Evolutionary conservation across 2,113 vertebrate species (phyloP), one percentile per base, ranked within the genome.

Genomic region (Centropristis striata): DNA sequence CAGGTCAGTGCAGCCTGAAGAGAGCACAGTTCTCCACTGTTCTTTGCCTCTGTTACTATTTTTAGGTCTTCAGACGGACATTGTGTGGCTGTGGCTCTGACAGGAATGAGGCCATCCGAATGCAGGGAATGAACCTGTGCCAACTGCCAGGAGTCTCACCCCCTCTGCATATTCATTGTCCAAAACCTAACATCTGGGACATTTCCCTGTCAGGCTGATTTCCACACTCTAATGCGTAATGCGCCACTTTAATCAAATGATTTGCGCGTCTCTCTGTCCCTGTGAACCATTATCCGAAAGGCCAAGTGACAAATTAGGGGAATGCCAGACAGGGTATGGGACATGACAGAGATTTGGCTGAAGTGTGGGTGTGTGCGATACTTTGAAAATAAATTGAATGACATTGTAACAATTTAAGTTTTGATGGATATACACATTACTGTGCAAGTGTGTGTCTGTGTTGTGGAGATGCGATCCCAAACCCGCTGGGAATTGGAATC

Each of bases 31-130:
- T 76, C 74, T 75, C 64, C 55, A 55, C 69, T 76, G 69, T 84
- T 83, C 80, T 67, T 78, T 68, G 78, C 69, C 37, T 66, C 58
- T 53, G 53, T 46, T 61, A 54, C 89, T 92, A 93, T 91, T 93
- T 91, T 88, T 91, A 91, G 83, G 66, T 78, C 66, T 58, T 49
- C 64, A 81, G 72, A 85, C 36, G 78, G 87, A 90, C 84, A 80
- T 54, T 59, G 79, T 88, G 88, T 80, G 77, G 81, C 71, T 80
- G 66, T 73, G 63, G 50, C 85, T 83, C 37, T 77, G 84, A 84
- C 88, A 87, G 82, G 79, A 92, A 92, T 78, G 87, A 91, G 90
- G 87, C 81, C 91, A 92, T 86, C 68, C 2, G 65, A 85, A 90
- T 78, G 77, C 80, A 75, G 66, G 60, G 58, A 76, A 77, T 64